Conservation (phyloP, 2,888 invertebrate genomes). For the Apodemia hepburni region DNA sequence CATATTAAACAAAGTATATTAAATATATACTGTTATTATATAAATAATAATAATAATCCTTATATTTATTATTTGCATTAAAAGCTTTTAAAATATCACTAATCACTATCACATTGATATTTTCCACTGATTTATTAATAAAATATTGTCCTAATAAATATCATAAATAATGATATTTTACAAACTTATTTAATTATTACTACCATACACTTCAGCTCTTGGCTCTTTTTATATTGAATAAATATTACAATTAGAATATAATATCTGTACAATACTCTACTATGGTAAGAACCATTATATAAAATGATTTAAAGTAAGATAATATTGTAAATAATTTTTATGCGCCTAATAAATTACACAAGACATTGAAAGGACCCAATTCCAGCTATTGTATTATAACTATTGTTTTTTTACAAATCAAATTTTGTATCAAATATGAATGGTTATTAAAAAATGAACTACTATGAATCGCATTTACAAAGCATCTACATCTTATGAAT, state of each 20-base stretch:
- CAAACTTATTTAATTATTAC: slow-evolving; percentile 52
- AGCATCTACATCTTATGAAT: neutral
- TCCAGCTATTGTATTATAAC: slow-evolving; percentile 46
- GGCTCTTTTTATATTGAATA: slow-evolving; percentile 40
- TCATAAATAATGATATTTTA: slow-evolving; percentile 16
- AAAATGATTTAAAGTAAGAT: slow-evolving; percentile 16
- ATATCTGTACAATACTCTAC: slow-evolving; percentile 21
- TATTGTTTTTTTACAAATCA: slow-evolving; percentile 3
- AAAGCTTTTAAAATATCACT: slow-evolving; percentile 59
- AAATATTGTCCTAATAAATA: slow-evolving; percentile 19
- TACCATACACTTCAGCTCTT: slow-evolving; percentile 64
- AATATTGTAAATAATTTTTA: slow-evolving; percentile 19
- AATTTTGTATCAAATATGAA: slow-evolving; percentile 47
- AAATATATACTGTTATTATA: too few species aligned
- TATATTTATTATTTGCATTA: slow-evolving; percentile 19
- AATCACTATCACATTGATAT: slow-evolving; percentile 51
- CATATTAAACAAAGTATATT: too few species aligned
- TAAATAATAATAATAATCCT: too few species aligned
- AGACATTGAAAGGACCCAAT: slow-evolving; percentile 54
- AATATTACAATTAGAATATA: slow-evolving; percentile 21
- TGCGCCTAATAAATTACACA: slow-evolving; percentile 15
- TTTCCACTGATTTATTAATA: slow-evolving; percentile 25
- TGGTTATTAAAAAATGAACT: slow-evolving; percentile 34
- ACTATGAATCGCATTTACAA: slow-evolving; percentile 5
- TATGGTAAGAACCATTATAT: slow-evolving; percentile 6